These are phyloP conservation scores for Sogatella furcifera DNA, from an alignment of 1,140 invertebrate species.

Conservation along the genomic window DNA sequence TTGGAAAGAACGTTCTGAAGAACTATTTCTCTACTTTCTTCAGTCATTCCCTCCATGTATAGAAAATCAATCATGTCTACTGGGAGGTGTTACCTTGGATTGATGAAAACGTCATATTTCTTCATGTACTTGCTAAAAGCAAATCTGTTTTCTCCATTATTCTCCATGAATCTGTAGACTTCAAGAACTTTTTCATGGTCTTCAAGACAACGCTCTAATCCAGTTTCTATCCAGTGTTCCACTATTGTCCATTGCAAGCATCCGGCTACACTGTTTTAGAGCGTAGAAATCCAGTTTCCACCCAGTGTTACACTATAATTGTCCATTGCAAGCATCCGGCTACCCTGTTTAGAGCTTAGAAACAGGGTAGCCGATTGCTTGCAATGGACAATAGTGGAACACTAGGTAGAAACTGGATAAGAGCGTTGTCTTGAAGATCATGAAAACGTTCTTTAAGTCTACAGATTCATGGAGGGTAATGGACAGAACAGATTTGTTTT, in stretches of 20 bases:
- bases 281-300: too few species aligned
- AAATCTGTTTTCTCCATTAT: constrained; percentile 36
- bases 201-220: constrained; percentile 45
- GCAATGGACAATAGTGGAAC: too few species aligned
- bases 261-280: constrained; percentile 38
- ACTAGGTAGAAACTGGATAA: too few species aligned
- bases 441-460: constrained; percentile 40
- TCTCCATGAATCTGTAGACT: constrained; percentile 36
- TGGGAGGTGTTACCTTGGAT: constrained; percentile 40
- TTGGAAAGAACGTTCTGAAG: constrained; percentile 4
- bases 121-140: constrained; percentile 39
- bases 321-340: too few species aligned
- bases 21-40: constrained; percentile 19
- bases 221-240: constrained; percentile 41
- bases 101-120: constrained; percentile 45
- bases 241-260: constrained; percentile 42
- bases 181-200: constrained; percentile 45
- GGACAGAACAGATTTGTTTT: constrained; percentile 40
- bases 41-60: constrained; percentile 23
- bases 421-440: constrained; percentile 47
- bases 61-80: constrained; percentile 34
- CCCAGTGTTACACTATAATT: too few species aligned
- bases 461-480: constrained; percentile 35
- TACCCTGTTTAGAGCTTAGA: too few species aligned
- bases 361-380: too few species aligned